Percentiles rank a stretch among this genome's conserved stretches.
Conservation (phyloP, 2,113 vertebrate genomes). For the Apistogramma diplotaenia region DNA sequence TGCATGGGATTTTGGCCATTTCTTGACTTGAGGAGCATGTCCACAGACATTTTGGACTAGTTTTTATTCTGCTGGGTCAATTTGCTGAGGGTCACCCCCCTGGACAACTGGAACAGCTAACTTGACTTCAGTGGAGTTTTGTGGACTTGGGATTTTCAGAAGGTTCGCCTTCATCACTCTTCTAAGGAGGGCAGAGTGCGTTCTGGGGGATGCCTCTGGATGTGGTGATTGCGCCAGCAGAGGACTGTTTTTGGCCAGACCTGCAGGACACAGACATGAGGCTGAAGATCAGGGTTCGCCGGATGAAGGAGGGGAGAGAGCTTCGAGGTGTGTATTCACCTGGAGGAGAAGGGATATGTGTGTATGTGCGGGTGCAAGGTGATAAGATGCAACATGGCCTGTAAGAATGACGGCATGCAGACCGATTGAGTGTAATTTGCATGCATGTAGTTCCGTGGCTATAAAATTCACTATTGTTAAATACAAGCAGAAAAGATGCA, state of each 20-base stretch:
- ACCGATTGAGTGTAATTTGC: not conserved
- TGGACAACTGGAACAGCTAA: conserved; percentile 14
- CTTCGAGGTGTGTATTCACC: conserved; percentile 84
- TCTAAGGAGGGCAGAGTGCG: conserved; percentile 42
- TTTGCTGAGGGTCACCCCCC: conserved; percentile 4
- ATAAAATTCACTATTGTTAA: not conserved
- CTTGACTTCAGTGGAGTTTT: conserved; percentile 22
- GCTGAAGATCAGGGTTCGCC: conserved; percentile 90
- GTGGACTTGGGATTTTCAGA: conserved; percentile 24
- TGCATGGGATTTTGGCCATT: conserved; percentile 35
- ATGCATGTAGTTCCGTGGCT: not conserved
- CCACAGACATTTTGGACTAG: conserved; percentile 47
- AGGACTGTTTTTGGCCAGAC: conserved; percentile 85
- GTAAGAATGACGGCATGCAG: not conserved
- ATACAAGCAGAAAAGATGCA: not conserved
- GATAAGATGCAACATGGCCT: not conserved
- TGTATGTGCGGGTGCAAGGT: not conserved
- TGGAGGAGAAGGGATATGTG: conserved; percentile 22
- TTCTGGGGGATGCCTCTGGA: conserved; percentile 83
- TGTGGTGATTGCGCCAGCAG: conserved; percentile 81
- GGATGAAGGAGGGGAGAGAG: conserved; percentile 88
- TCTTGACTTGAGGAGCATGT: conserved; percentile 32
- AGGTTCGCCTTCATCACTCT: not conserved
- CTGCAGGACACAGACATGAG: conserved; percentile 85
- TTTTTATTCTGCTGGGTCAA: conserved; percentile 12